Conservation (phyloP, 2,888 invertebrate genomes). For the Pinctada fucata region DNA sequence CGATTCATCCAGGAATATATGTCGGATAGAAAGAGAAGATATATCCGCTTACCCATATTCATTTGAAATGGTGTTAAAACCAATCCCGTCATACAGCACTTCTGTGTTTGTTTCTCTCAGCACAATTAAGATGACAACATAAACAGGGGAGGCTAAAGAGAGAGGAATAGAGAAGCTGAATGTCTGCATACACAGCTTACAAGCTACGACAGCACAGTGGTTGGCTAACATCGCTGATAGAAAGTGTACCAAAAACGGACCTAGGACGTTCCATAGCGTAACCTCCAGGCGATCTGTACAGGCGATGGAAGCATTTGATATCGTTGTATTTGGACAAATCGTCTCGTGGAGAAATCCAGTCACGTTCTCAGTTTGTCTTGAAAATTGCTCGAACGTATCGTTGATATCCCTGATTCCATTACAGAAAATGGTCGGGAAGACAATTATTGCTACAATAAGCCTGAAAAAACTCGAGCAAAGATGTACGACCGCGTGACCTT, state of each 20-base stretch:
- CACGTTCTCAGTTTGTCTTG: neutral
- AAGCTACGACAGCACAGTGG: slow-evolving; percentile 78
- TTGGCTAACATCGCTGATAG: slow-evolving; percentile 70
- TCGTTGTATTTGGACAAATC: neutral
- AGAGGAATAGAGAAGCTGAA: slow-evolving; percentile 78
- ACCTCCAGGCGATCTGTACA: neutral
- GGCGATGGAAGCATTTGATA: neutral
- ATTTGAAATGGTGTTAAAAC: too few relatives aligned
- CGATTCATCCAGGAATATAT: too few relatives aligned
- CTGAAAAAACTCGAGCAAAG: slow-evolving; percentile 22
- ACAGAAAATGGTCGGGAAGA: slow-evolving; percentile 24
- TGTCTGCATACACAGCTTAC: slow-evolving; percentile 78
- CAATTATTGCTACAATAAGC: slow-evolving; percentile 11
- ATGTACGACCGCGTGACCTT: slow-evolving; percentile 15
- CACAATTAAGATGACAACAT: slow-evolving; percentile 49
- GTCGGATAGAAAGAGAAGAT: too few relatives aligned
- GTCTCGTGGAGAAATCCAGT: neutral
- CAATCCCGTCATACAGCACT: too few relatives aligned
- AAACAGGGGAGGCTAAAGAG: slow-evolving; percentile 74
- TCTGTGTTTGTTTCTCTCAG: slow-evolving; percentile 2
- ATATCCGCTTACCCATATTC: too few relatives aligned
- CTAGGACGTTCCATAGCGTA: slow-evolving; percentile 11
- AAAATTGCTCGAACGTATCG: slow-evolving; percentile 9
- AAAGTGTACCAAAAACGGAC: slow-evolving; percentile 44
- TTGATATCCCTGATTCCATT: slow-evolving; percentile 4